Evolutionary conservation across 2,797 vertebrate species (phyloP), one percentile per base, ranked within the genome.

Genomic region (Pseudomugil tenellus): DNA sequence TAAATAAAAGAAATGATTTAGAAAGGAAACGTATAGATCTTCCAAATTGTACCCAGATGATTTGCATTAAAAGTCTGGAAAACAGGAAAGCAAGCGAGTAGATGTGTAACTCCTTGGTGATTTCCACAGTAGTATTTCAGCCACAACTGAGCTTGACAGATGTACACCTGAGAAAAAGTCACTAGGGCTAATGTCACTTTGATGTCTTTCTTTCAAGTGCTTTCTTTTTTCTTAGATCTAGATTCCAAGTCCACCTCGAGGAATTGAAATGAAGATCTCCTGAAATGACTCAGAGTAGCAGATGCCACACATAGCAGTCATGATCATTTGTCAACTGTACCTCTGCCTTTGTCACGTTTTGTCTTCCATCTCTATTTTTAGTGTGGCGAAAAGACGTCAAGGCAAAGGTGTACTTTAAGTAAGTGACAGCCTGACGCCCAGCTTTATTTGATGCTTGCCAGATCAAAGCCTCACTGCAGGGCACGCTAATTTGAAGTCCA

Each of bases 391-490:
- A 83, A 87, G 83, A 88, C 88, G 84, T 90, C 82, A 80, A 91
- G 91, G 87, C 87, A 83, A 91, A 93, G 88, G 90, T 92, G 90
- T 90, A 83, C 89, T 92, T 91, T 92, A 91, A 91, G 86, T 87
- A 91, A 91, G 84, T 92, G 92, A 92, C 93, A 94, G 91, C 77
- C 80, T 89, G 91, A 89, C 89, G 83, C 78, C 84, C 72, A 19
- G 81, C 89, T 92, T 87, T 86, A 89, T 93, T 91, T 93, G 91
- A 93, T 92, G 91, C 86, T 84, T 83, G 81, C 87, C 90, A 91
- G 93, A 94, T 94, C 90, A 94, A 94, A 94, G 93, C 82, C 74
- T 89, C 87, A 87, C 93, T 88, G 89, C 85, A 78, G 86, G 91
- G 86, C 88, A 80, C 79, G 73, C 87, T 92, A 92, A 93, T 93